Percentiles rank a stretch among this genome's conserved stretches.
These are phyloP conservation scores for Acanthopagrus latus DNA, from an alignment of 2,797 vertebrate species.

Conservation along the genomic window DNA sequence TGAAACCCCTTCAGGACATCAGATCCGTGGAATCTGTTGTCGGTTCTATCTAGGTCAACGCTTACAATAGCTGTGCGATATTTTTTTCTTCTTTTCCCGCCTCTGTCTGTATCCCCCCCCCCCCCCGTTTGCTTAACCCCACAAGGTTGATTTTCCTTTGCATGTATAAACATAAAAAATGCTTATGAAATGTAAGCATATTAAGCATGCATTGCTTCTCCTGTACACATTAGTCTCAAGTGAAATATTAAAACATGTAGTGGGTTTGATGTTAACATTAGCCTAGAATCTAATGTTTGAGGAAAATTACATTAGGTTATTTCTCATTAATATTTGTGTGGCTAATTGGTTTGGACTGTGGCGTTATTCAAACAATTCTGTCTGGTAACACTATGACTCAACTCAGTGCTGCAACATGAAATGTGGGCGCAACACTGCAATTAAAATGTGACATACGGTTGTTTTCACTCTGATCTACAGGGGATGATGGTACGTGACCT, in stretches of 20 bases:
- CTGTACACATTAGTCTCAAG: constrained; percentile 63
- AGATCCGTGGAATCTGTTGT: constrained; percentile 83
- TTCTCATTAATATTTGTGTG: constrained; percentile 41
- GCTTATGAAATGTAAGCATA: constrained; percentile 58
- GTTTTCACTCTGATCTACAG: constrained; percentile 45
- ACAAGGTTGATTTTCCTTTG: constrained; percentile 75
- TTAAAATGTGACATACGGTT: constrained; percentile 40
- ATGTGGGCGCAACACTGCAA: constrained; percentile 20
- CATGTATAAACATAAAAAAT: constrained; percentile 75
- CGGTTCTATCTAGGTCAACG: constrained; percentile 88
- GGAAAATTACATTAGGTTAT: constrained; percentile 42
- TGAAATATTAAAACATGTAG: constrained; percentile 64
- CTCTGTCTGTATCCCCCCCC: constrained; percentile 52
- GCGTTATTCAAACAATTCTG: constrained; percentile 32
- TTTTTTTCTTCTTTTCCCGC: constrained; percentile 58
- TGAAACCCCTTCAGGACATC: constrained; percentile 85
- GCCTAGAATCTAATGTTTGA: constrained; percentile 36
- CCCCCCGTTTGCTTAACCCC: constrained; percentile 71
- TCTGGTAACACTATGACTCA: constrained; percentile 20
- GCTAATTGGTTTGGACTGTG: constrained; percentile 54
- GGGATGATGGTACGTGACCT: constrained; percentile 58
- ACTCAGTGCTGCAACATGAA: constrained; percentile 11
- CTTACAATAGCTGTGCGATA: constrained; percentile 84
- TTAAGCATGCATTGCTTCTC: constrained; percentile 69
- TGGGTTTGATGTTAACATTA: constrained; percentile 55